Conservation (phyloP, 2,113 vertebrate species). For the Macrotis lagotis region DNA sequence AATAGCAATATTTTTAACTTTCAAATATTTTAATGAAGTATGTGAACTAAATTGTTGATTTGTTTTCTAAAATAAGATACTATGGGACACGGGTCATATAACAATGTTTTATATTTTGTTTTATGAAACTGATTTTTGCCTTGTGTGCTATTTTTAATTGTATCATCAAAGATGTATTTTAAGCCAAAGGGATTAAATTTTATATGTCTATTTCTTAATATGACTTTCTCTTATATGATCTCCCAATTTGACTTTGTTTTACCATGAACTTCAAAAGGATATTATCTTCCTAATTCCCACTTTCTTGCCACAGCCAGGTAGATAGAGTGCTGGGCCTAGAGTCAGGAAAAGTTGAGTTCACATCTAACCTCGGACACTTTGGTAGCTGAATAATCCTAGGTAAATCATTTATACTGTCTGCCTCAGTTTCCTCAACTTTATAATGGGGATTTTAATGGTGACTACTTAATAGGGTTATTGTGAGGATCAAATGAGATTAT, state of each 20-base stretch:
- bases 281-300: background rate
- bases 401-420: background rate
- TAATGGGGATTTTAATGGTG: background rate
- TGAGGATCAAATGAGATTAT: background rate
- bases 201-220: constrained; percentile 84
- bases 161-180: constrained; percentile 80
- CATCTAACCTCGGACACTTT: background rate
- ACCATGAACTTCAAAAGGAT: background rate
- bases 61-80: constrained; percentile 77
- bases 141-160: constrained; percentile 79
- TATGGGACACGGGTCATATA: constrained; percentile 81
- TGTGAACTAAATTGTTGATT: constrained; percentile 77
- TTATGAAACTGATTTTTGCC: constrained; percentile 75
- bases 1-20: constrained; percentile 65
- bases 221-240: constrained; percentile 22
- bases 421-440: background rate
- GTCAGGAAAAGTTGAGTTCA: background rate
- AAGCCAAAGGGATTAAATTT: constrained; percentile 88
- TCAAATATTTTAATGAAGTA: constrained; percentile 81
- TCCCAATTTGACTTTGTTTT: background rate
- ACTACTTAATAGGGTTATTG: background rate
- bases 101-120: constrained; percentile 78
- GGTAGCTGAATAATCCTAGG: background rate
- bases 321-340: background rate
- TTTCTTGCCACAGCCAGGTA: background rate